phyloP scores from a whole-genome alignment of 2,113 vertebrate genomes.

The Zapornia atra region DNA sequence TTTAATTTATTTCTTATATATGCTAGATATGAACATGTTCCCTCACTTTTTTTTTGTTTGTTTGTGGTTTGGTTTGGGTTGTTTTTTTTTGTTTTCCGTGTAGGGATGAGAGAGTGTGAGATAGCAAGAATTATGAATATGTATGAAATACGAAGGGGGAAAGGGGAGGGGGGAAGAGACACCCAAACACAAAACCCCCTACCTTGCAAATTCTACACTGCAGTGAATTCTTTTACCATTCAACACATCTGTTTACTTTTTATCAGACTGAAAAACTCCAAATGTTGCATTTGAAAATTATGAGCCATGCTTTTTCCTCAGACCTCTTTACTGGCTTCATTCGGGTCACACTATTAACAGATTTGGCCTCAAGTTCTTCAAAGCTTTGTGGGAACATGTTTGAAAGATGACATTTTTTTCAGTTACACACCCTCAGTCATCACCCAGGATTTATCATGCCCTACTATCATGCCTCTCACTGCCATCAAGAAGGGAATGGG shows the following conservation, averaged over 20 bases:
- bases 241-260: background rate
- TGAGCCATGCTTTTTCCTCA: background rate
- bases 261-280: background rate
- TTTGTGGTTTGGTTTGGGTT: too few species aligned
- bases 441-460: conserved; percentile 16
- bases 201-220: background rate
- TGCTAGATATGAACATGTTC: accelerated
- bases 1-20: background rate
- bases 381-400: background rate
- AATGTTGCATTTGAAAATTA: background rate
- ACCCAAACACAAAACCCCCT: accelerated
- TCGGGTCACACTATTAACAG: background rate
- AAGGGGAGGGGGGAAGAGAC: accelerated
- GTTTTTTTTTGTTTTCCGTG: background rate
- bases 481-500: background rate
- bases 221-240: background rate
- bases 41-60: background rate
- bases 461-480: background rate
- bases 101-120: background rate
- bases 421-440: background rate
- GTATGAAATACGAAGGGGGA: background rate
- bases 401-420: background rate
- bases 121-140: background rate
- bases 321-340: background rate
- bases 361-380: background rate